phyloP scores from a whole-genome alignment of 2,888 invertebrate genomes.

The Leucozona laternaria region DNA sequence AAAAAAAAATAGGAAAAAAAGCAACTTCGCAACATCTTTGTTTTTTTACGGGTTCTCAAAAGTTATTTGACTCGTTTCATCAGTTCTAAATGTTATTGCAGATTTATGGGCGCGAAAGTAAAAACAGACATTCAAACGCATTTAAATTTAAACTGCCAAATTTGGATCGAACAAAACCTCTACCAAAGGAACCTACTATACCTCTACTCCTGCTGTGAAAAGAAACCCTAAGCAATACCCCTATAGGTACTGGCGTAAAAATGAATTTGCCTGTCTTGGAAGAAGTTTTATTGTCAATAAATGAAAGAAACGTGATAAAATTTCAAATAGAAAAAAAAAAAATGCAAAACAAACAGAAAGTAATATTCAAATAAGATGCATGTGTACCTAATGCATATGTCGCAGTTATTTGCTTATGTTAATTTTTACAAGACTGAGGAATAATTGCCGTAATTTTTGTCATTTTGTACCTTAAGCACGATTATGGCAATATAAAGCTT shows the following conservation, averaged over 20 bases:
- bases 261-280: slow-evolving; percentile 21
- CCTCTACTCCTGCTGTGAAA: not conserved
- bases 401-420: not conserved
- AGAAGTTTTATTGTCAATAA: slow-evolving; percentile 51
- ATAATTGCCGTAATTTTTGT: no score
- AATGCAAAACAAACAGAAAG: slow-evolving; percentile 23
- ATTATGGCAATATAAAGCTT: no score
- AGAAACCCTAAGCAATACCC: not conserved
- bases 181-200: no score
- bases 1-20: not conserved
- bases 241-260: slow-evolving; percentile 15
- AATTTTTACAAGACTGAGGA: not conserved
- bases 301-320: slow-evolving; percentile 56
- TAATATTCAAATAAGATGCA: slow-evolving; percentile 3
- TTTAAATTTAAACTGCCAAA: slow-evolving; percentile 8
- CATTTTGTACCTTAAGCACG: no score
- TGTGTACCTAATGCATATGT: not conserved
- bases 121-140: slow-evolving; percentile 49
- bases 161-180: not conserved
- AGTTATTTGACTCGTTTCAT: slow-evolving; percentile 48
- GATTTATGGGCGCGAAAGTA: slow-evolving; percentile 53
- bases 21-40: not conserved
- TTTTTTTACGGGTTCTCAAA: slow-evolving; percentile 12
- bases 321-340: slow-evolving; percentile 26
- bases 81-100: slow-evolving; percentile 60